A percentile compares a stretch with the other conserved stretches of the same genome.
These are phyloP conservation scores for Phenganax stokvisi DNA, from an alignment of 92 coral and sea anemone genomes.

Conservation along the genomic window DNA sequence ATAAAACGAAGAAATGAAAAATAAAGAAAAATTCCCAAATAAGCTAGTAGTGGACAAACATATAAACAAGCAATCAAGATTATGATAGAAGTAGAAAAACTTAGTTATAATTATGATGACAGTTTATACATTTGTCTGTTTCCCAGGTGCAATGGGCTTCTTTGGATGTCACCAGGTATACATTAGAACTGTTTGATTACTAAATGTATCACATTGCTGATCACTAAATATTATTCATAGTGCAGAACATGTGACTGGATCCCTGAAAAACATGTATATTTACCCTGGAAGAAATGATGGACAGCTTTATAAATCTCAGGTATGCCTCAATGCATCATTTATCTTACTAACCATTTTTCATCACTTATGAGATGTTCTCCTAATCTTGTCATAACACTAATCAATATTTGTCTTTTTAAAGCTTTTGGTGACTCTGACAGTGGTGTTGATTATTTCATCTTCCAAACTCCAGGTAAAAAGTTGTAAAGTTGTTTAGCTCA, in stretches of 20 bases:
- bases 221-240: conserved; percentile 27
- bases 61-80: neutral
- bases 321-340: conserved; percentile 5
- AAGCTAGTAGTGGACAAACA: no score
- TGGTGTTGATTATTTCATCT: conserved; percentile 60
- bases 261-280: conserved; percentile 72
- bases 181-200: neutral
- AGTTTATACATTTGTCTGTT: neutral
- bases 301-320: conserved; percentile 71
- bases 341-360: neutral
- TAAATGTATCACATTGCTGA: neutral
- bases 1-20: no score
- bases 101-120: neutral
- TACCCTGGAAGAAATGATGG: conserved; percentile 63
- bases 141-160: conserved; percentile 33
- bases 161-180: conserved; percentile 33
- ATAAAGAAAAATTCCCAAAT: no score
- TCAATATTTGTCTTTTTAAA: conserved; percentile 30
- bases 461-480: conserved; percentile 33
- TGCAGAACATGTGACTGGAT: conserved; percentile 86
- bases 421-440: conserved; percentile 80
- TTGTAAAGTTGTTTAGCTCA: neutral
- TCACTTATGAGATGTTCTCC: neutral
- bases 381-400: neutral
- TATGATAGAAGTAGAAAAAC: neutral